Conservation (phyloP, 2,888 invertebrate genomes). For the Liposcelis brunnea region DNA sequence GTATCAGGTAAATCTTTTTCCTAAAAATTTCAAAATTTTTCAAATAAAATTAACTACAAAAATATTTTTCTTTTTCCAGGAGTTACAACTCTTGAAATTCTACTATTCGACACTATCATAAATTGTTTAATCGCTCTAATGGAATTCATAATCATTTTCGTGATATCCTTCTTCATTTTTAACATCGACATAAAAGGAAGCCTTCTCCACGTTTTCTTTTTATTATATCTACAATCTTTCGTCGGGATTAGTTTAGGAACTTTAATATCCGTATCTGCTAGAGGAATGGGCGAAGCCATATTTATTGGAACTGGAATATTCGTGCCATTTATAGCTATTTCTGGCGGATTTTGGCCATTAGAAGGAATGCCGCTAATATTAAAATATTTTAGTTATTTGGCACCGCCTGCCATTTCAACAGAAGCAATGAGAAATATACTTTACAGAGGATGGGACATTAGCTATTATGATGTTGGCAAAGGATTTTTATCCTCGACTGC, state of each 20-base stretch:
- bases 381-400: background rate
- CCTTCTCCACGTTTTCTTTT: background rate
- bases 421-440: too few species aligned
- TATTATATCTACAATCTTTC: background rate
- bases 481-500: too few species aligned
- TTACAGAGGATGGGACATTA: too few species aligned
- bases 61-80: background rate
- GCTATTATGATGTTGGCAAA: too few species aligned
- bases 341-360: slow-evolving; percentile 57
- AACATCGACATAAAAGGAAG: background rate
- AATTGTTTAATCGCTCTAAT: background rate
- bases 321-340: too few species aligned
- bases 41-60: background rate
- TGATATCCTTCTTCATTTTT: background rate
- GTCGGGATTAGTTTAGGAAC: too few species aligned
- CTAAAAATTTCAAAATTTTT: background rate
- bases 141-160: background rate
- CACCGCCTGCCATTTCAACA: too few species aligned
- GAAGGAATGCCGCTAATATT: slow-evolving; percentile 37
- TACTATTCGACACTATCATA: background rate
- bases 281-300: too few species aligned
- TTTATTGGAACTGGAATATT: too few species aligned
- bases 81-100: background rate
- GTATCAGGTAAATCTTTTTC: slow-evolving; percentile 57
- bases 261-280: too few species aligned